Evolutionary conservation across 2,113 vertebrate species (phyloP).

Genomic region (Stomatorhinus ivindoensis): DNA sequence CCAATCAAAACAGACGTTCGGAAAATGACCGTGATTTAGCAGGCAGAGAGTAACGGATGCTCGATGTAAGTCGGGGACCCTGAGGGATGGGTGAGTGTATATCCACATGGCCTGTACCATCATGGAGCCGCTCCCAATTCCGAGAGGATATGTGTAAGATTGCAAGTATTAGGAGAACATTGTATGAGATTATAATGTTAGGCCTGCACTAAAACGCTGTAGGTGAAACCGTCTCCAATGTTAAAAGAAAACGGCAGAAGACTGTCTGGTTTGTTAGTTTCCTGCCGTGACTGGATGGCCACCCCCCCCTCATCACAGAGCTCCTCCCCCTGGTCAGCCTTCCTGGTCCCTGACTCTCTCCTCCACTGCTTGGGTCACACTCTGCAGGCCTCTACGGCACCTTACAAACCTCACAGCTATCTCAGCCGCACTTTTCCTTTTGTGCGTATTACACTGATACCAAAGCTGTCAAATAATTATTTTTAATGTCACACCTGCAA

Average conservation of each 20-base stretch:
- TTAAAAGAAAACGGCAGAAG: not conserved
- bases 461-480: not conserved
- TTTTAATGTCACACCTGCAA: not conserved
- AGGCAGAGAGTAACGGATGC: not conserved
- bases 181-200: not conserved
- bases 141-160: not conserved
- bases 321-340: not conserved
- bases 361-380: not conserved
- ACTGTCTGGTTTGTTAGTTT: not conserved
- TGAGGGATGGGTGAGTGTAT: not conserved
- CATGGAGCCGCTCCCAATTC: not conserved
- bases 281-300: not conserved
- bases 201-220: not conserved
- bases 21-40: not conserved
- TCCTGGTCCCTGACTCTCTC: not conserved
- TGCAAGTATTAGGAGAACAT: not conserved
- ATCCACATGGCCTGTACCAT: not conserved
- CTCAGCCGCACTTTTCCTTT: not conserved
- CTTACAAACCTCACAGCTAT: not conserved
- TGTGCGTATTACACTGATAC: not conserved
- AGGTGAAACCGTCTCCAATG: not conserved
- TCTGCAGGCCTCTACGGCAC: not conserved
- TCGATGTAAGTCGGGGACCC: not conserved
- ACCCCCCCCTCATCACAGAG: not conserved
- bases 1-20: not conserved